These are phyloP conservation scores for Mystacornis crossleyi DNA, from an alignment of 2,113 vertebrate genomes.

Conservation along the genomic window DNA sequence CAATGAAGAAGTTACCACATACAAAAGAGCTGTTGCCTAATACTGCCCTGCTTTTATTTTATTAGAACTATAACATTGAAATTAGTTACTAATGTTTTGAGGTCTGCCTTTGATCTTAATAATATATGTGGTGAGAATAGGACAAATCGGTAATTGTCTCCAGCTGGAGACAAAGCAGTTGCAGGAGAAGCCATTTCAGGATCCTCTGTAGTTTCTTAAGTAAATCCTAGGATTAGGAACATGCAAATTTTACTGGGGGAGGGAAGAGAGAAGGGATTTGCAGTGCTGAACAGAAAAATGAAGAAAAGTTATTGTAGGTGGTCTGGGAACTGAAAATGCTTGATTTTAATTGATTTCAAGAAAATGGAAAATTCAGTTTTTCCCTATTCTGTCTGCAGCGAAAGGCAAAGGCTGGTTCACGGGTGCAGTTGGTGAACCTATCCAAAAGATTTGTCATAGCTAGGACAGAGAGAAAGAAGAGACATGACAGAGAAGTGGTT, in stretches of 20 bases:
- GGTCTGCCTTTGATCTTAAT: constrained; percentile 54
- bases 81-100: constrained; percentile 60
- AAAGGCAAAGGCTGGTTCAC: neutral
- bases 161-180: constrained; percentile 38
- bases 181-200: constrained; percentile 41
- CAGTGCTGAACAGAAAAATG: neutral
- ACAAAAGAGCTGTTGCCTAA: constrained; percentile 55
- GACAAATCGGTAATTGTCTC: constrained; percentile 47
- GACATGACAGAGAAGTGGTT: accelerated
- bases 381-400: neutral
- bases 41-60: constrained; percentile 2
- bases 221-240: constrained; percentile 32
- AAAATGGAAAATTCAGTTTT: neutral
- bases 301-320: neutral
- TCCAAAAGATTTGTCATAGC: neutral
- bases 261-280: neutral
- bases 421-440: neutral
- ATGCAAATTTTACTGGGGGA: neutral
- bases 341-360: neutral
- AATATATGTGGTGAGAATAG: constrained; percentile 45
- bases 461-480: neutral
- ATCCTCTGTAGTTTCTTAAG: constrained; percentile 36
- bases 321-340: neutral
- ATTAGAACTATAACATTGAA: constrained; percentile 56
- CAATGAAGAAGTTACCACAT: constrained; percentile 52